Evolutionary conservation across 1,140 invertebrate genomes (phyloP).

Genomic region (Nixonia krombeini): DNA sequence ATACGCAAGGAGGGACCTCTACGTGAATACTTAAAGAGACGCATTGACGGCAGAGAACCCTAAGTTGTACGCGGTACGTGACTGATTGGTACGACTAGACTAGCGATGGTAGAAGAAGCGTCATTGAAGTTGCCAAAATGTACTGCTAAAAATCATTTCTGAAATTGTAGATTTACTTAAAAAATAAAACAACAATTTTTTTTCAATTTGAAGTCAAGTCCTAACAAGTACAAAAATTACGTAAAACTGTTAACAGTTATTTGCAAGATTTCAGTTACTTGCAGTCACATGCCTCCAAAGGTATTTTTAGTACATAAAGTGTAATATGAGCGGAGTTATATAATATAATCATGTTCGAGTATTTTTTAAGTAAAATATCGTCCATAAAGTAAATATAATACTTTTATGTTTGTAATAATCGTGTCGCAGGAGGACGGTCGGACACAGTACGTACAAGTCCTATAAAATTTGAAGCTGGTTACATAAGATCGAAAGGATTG

Average conservation of each 20-base stretch:
- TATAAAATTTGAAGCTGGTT: too few relatives aligned
- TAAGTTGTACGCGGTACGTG: slow-evolving; percentile 17
- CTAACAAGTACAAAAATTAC: not conserved
- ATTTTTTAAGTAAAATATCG: too few relatives aligned
- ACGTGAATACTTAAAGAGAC: slow-evolving; percentile 49
- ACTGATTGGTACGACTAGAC: slow-evolving; percentile 18
- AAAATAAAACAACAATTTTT: not conserved
- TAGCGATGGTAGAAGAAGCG: slow-evolving; percentile 7
- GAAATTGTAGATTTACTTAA: not conserved
- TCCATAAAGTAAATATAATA: not conserved
- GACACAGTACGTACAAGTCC: too few relatives aligned
- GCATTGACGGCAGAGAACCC: slow-evolving; percentile 50
- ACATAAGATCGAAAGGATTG: not conserved
- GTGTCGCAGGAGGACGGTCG: not conserved
- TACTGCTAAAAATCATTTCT: not conserved
- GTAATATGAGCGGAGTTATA: too few relatives aligned
- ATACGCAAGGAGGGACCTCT: slow-evolving; percentile 44
- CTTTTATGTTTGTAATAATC: not conserved
- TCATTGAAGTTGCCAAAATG: too few relatives aligned
- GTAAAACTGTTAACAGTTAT: not conserved
- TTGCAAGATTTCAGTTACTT: too few relatives aligned
- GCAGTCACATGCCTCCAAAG: too few relatives aligned
- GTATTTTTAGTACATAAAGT: too few relatives aligned
- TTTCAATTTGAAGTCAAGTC: not conserved
- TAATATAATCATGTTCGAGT: too few relatives aligned